These are phyloP conservation scores for Notothenia coriiceps DNA, from an alignment of 2,113 vertebrate species.

Conservation along the genomic window DNA sequence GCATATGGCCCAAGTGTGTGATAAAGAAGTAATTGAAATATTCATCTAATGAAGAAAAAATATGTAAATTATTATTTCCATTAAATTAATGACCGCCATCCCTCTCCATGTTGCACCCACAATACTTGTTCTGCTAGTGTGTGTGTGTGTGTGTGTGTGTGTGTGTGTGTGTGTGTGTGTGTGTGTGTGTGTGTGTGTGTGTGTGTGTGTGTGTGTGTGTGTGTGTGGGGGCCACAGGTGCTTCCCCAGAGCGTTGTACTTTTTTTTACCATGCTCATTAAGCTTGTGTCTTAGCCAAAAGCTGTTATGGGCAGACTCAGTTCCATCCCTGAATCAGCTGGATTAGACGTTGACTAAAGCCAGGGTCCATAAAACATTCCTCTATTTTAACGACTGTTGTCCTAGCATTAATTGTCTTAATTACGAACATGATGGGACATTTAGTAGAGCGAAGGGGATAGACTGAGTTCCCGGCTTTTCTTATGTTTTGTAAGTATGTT, in stretches of 20 bases:
- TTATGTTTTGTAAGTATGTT: not conserved
- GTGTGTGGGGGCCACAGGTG: conserved; percentile 6
- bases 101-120: not conserved
- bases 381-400: conserved; percentile 5
- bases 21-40: conserved; percentile 43
- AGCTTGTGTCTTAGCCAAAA: conserved; percentile 15
- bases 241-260: not conserved
- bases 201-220: not conserved
- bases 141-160: not conserved
- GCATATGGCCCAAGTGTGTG: conserved; percentile 18
- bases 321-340: conserved; percentile 10
- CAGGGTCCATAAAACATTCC: not conserved
- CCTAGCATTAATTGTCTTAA: not conserved
- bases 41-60: conserved; percentile 50
- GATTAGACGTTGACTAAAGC: conserved; percentile 6
- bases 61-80: conserved; percentile 40
- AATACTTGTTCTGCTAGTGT: not conserved
- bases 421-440: not conserved
- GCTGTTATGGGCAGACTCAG: conserved; percentile 24
- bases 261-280: not conserved
- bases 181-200: not conserved
- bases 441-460: too few relatives aligned
- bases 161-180: not conserved
- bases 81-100: conserved; percentile 16
- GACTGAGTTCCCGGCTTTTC: not conserved